Base-by-base conservation (phyloP, 2,113 vertebrate species). In the Python bivittatus region DNA sequence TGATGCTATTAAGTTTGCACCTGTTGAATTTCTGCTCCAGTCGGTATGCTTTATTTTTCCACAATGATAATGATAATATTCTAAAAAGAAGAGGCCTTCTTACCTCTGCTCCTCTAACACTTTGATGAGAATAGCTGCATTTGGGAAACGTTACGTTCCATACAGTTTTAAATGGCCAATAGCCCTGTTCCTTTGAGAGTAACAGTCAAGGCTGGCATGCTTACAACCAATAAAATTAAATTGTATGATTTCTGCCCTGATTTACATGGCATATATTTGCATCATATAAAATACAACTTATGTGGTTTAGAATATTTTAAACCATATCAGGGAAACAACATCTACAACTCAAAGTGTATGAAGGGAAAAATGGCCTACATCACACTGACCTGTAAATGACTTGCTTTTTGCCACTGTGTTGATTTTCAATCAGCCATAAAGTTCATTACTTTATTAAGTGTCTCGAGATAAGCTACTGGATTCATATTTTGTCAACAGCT, bases 361-460 rank as follows among this genome's bases (percentile, higher is more conserved):
- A 6, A 48, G 48, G 48, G 15, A 10, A 60, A 52, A 11, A 85
- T 44, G 25, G 44, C 23, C 25, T 48, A 6, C 42, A 54, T 60
- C 33, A 68, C 6, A 91, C 25, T 53, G 44, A 54, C 2, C 29
- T 53, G 42, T 42, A 89, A 23, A 92, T 20, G 23, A 42, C 7
- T 22, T 15, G 44, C 54, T 12, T 13, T 1, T 7, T 91, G 38
- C 44, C 52, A 52, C 23, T 0, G 23, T 58, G 88, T 54, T 88
- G 58, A 22, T 54, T 42, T 25, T 15, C 86, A 23, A 0, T 4
- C 25, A 58, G 13, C n/a, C 12, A 22, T 7, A 52, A 64, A 0
- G 0, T 42, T 3, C 0, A 38, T 86, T 54, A 33, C 23, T 0
- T 0, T 3, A 2, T 2, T 2, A 11, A n/a, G 29, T 53, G 11